A percentile compares a stretch with the other conserved stretches of the same genome.
phyloP scores from a whole-genome alignment of 2,888 invertebrate species.

The Subacronicta megacephala region DNA sequence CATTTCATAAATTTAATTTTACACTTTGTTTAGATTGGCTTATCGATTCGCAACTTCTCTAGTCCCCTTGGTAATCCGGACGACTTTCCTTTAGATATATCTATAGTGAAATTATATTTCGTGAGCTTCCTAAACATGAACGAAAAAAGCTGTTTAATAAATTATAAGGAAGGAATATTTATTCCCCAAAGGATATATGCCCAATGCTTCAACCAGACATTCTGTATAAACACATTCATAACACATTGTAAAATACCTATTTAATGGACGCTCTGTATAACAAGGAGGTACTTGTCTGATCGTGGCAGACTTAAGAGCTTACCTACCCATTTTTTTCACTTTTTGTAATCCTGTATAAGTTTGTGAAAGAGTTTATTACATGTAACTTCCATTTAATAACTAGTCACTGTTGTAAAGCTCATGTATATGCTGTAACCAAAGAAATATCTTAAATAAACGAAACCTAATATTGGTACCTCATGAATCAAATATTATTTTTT shows the following conservation, averaged over 20 bases:
- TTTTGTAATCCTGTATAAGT: constrained; percentile 23
- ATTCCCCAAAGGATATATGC: too few relatives aligned
- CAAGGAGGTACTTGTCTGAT: constrained; percentile 3
- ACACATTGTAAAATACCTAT: too few relatives aligned
- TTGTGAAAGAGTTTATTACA: constrained; percentile 12
- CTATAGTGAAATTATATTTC: too few relatives aligned
- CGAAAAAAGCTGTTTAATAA: too few relatives aligned
- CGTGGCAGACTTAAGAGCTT: neutral
- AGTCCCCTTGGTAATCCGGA: too few relatives aligned
- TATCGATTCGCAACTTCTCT: too few relatives aligned
- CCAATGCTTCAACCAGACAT: neutral
- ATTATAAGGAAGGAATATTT: too few relatives aligned
- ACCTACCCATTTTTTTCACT: constrained; percentile 14
- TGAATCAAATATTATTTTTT: constrained; percentile 12
- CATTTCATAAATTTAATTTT: too few relatives aligned
- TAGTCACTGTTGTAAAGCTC: constrained; percentile 45
- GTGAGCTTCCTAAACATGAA: too few relatives aligned
- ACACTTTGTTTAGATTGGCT: too few relatives aligned
- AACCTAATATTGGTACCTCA: constrained; percentile 12
- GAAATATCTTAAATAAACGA: constrained; percentile 55
- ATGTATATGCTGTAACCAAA: constrained; percentile 56
- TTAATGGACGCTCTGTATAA: constrained; percentile 1
- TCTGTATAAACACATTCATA: neutral
- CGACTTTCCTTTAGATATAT: too few relatives aligned
- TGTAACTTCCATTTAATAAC: constrained; percentile 13